Evolutionary conservation across 2,113 vertebrate species (phyloP), one percentile per base, ranked within the genome.

Genomic region (Lampris incognitus): DNA sequence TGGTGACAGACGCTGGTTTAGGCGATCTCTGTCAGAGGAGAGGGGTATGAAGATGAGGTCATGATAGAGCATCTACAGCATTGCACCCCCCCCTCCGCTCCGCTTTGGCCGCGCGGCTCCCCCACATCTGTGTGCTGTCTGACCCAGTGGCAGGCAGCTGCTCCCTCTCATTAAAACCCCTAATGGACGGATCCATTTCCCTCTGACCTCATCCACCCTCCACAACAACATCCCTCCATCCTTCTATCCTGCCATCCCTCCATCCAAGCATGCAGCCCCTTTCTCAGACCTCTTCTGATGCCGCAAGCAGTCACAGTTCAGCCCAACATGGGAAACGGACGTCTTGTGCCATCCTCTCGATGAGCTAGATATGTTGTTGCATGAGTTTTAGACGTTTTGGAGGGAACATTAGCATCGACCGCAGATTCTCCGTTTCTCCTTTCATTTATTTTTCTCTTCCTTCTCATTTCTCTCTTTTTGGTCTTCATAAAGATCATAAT

Each of bases 151-250:
- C 87, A 89, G 85, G 86, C 91, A 94, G 92, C 94, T 94, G 93
- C 88, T 90, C 85, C 87, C 82, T 88, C 89, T 93, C 89, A 90
- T 91, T 91, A 90, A 84, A 81, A 74, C 84, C 76, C 81, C 73
- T 92, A 93, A 94, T 93, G 91, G 88, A 91, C 84, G 90, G 91
- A 89, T 94, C 91, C 52, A 67, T 90, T 93, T 94, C 90, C 76
- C 85, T 90, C 84, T 94, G 92, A 93, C 93, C 89, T 94, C 92
- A 94, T 93, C 89, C 78, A 72, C 76, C 67, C 81, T 85, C 65
- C 78, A 83, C 80, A 86, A 74, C 83, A 86, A 86, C 81, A 87
- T 80, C 83, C 81, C 77, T 76, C 71, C 75, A 62, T 76, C 38
- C 60, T 74, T 74, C 74, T 69, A 4, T 65, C 65, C 66, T 42